phyloP scores from a whole-genome alignment of 1,140 invertebrate genomes.

The Agrilus planipennis region DNA sequence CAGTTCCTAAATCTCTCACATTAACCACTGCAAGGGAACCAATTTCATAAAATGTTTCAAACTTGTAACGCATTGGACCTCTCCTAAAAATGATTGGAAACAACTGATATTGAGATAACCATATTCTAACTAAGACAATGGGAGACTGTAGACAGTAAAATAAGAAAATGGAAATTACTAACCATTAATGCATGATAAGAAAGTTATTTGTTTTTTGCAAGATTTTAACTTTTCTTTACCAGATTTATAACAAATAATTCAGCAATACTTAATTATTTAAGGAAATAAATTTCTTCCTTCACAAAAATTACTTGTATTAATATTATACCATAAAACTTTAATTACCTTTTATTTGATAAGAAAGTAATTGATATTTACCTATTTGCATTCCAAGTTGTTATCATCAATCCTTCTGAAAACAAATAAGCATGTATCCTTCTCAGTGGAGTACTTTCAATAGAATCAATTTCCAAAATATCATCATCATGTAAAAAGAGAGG shows the following conservation, averaged over 20 bases:
- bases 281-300: no score
- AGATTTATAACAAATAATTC: no score
- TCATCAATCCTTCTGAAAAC: conserved; percentile 65
- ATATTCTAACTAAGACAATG: conserved; percentile 5
- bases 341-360: no score
- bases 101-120: no score
- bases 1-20: conserved; percentile 78
- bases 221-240: no score
- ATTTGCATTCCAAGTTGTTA: conserved; percentile 56
- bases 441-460: conserved; percentile 71
- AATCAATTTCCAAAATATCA: conserved; percentile 80
- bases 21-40: conserved; percentile 91
- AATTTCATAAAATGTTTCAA: conserved; percentile 81
- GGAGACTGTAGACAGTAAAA: background rate
- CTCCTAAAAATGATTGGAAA: conserved; percentile 38
- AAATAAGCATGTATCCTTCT: conserved; percentile 87
- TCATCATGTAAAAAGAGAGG: conserved; percentile 77
- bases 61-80: conserved; percentile 76
- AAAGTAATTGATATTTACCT: no score
- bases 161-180: no score
- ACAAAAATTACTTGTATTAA: no score
- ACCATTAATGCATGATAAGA: no score
- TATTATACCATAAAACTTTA: no score
- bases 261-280: no score
- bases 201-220: no score